These are phyloP conservation scores for Carabus problematicus DNA, from an alignment of 2,888 invertebrate genomes.

Conservation along the genomic window DNA sequence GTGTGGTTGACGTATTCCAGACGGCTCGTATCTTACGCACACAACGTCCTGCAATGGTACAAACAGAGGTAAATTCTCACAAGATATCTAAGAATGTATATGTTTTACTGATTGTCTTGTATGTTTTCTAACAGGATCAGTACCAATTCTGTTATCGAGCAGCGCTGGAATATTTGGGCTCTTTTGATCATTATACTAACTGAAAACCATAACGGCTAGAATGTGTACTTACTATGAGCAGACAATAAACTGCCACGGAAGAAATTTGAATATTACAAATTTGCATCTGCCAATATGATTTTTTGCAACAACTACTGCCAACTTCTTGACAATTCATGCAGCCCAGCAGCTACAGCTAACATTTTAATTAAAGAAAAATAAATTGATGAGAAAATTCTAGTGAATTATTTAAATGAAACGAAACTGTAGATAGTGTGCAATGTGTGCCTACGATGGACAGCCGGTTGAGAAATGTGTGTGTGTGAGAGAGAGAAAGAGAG, in stretches of 20 bases:
- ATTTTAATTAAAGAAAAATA: conserved; percentile 28
- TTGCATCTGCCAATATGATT: conserved; percentile 43
- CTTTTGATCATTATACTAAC: conserved; percentile 95
- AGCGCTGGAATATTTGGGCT: conserved; percentile 96
- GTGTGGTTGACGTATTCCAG: conserved; percentile 98
- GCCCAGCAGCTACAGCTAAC: conserved; percentile 40
- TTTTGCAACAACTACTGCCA: conserved; percentile 40
- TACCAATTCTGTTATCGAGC: conserved; percentile 99
- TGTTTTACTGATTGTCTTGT: not conserved
- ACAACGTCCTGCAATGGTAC: conserved; percentile 99
- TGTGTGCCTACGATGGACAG: conserved; percentile 34
- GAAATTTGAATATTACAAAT: conserved; percentile 35
- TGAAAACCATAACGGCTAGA: conserved; percentile 59
- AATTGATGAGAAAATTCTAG: conserved; percentile 31
- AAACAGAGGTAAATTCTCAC: conserved; percentile 83
- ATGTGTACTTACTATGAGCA: conserved; percentile 37
- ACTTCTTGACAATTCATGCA: conserved; percentile 41
- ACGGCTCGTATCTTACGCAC: conserved; percentile 97
- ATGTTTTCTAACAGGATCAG: conserved; percentile 77
- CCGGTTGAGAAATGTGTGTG: conserved; percentile 10
- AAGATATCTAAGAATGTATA: conserved; percentile 13
- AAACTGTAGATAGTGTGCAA: conserved; percentile 42
- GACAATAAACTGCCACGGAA: conserved; percentile 40
- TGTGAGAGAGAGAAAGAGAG: conserved; percentile 11
- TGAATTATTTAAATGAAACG: conserved; percentile 35